These are phyloP conservation scores for Mastigias papua DNA, from an alignment of 30 jellyfish, hydroid and myxozoan species.

Conservation along the genomic window DNA sequence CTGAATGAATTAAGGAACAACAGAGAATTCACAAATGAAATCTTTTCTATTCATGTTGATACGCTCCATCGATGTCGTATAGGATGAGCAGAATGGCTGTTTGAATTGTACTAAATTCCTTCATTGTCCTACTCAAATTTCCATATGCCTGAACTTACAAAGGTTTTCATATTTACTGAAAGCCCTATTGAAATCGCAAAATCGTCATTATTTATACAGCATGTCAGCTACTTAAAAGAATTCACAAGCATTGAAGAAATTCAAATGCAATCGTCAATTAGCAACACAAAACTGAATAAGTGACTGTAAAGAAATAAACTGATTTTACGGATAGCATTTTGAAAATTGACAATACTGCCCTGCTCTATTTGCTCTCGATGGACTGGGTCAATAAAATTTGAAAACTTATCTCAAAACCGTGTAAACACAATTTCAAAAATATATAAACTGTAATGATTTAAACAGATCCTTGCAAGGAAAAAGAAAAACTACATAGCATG, in stretches of 20 bases:
- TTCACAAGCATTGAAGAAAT: not conserved
- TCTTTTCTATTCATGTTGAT: too few species aligned
- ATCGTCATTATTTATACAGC: not conserved
- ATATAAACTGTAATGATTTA: not conserved
- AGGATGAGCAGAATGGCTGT: too few species aligned
- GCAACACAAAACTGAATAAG: not conserved
- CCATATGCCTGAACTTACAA: not conserved
- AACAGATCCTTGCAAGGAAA: not conserved
- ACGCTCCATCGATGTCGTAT: too few species aligned
- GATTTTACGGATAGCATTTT: not conserved
- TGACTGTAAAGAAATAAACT: not conserved
- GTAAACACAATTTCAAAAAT: not conserved
- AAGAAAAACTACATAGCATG: too few species aligned
- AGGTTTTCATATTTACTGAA: not conserved
- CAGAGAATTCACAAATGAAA: too few species aligned
- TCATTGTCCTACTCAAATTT: too few species aligned
- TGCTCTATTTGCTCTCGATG: not conserved
- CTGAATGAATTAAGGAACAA: too few species aligned
- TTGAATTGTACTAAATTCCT: too few species aligned
- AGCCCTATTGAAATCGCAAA: not conserved
- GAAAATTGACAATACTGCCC: not conserved
- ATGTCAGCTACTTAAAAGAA: not conserved
- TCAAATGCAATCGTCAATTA: constrained; percentile 6
- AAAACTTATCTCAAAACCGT: not conserved
- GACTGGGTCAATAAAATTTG: constrained; percentile 2